These are phyloP conservation scores for Epizoanthus rinbou DNA, from an alignment of 92 coral and sea anemone genomes.

Conservation along the genomic window DNA sequence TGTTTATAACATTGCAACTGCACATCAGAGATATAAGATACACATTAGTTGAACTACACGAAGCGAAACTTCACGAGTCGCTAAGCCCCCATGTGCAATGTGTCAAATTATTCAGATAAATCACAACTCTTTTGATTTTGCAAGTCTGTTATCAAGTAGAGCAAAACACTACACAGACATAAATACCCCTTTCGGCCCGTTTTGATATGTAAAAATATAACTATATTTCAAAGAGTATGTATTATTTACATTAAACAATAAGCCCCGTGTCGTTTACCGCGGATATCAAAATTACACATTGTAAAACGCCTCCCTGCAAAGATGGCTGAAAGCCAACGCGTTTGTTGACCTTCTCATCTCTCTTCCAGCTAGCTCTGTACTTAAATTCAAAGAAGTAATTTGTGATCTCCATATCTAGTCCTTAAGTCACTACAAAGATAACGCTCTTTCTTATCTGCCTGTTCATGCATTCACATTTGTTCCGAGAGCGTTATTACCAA, in stretches of 20 bases:
- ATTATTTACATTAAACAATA: conserved; percentile 56
- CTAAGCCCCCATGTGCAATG: not conserved
- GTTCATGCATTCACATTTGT: not conserved
- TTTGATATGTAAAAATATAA: conserved; percentile 62
- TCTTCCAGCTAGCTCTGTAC: not conserved
- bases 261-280: conserved; percentile 6
- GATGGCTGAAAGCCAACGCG: conserved; percentile 20
- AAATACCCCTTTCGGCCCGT: conserved; percentile 49
- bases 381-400: not conserved
- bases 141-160: conserved; percentile 20
- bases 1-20: not conserved
- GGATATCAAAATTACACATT: conserved; percentile 9
- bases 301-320: not conserved
- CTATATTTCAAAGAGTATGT: conserved; percentile 46
- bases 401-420: no score
- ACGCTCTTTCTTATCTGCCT: conserved; percentile 7
- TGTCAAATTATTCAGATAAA: not conserved
- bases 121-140: not conserved
- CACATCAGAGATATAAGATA: not conserved
- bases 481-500: no score
- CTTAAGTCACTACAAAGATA: not conserved
- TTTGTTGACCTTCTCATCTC: not conserved
- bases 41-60: not conserved
- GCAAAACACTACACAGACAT: conserved; percentile 23
- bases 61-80: not conserved